Evolutionary conservation across 2,797 vertebrate species (phyloP), one percentile per base, ranked within the genome.

Genomic region (Dermochelys coriacea): DNA sequence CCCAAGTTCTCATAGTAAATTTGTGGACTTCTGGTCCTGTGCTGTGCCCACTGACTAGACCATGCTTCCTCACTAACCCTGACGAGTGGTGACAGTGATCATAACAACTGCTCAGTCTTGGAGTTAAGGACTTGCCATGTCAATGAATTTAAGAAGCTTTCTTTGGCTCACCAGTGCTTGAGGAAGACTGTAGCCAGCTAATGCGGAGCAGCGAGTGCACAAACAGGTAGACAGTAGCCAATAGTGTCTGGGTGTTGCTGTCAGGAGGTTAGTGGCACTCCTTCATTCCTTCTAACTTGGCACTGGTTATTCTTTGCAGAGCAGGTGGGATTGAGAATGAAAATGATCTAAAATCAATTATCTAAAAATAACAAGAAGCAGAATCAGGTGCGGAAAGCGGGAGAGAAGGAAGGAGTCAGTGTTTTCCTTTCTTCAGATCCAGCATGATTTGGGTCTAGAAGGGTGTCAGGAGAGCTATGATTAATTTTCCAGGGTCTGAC

Each of bases 31-130:
- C 41, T 45, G 37, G 41, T 77, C 74, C 14, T 49, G 25, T 77
- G 74, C 12, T 86, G 1, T 0, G 74, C 68, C 89, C 93, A 87
- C 54, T 54, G 54, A 54, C 87, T 92, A 4, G 80, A 92, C n/a
- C n/a, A 1, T 88, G 49, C 78, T 94, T 96, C 93, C 87, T 93
- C 82, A 52, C 55, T 71, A 59, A 82, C 2, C 0, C 80, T 93
- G 96, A 93, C 94, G 89, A 90, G 91, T 80, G 94, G 80, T 50
- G n/a, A 87, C 91, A 94, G 92, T 94, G 87, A 78, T 90, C n/a
- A 0, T 79, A 91, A 87, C 86, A 77, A 80, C 94, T 88, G 88
- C 88, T 93, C 91, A 94, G 89, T 82, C 90, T 34, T 82, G 51
- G 87, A 29, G 89, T 21, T 0, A 82, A 91, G 52, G 52, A 49